Conservation (phyloP, 2,113 vertebrate species). For the Procapra przewalskii region DNA sequence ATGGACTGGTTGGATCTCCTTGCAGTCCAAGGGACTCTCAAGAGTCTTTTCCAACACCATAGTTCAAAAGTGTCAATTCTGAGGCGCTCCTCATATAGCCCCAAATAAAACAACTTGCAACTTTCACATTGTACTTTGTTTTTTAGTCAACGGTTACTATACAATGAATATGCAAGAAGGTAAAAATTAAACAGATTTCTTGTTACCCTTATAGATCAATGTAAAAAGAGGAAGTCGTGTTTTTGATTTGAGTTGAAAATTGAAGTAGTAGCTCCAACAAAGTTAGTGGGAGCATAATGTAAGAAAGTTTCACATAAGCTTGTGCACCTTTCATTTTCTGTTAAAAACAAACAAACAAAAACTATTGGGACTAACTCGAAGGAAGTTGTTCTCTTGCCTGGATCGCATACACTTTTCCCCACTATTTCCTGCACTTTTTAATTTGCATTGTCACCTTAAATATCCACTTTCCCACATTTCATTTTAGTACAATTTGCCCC, state of each 20-base stretch:
- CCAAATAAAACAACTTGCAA: not conserved
- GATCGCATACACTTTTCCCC: not conserved
- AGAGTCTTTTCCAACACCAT: too few relatives aligned
- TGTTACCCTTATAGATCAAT: not conserved
- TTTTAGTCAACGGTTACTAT: not conserved
- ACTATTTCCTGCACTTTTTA: not conserved
- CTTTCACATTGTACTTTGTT: not conserved
- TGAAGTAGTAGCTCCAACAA: not conserved
- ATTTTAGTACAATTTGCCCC: not conserved
- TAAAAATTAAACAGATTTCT: not conserved
- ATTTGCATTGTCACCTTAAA: not conserved
- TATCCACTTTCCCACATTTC: not conserved
- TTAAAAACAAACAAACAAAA: not conserved
- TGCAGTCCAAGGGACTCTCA: too few relatives aligned
- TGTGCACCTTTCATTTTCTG: not conserved
- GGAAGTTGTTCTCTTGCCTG: not conserved
- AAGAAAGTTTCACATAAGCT: not conserved
- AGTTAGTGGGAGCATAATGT: too few relatives aligned
- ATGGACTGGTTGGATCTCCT: too few relatives aligned
- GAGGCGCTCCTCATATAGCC: accelerated
- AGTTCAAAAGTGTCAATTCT: too few relatives aligned
- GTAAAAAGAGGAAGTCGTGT: not conserved
- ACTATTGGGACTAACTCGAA: not conserved
- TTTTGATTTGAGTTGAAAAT: not conserved
- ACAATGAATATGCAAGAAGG: not conserved